These are phyloP conservation scores for Parnassius smintheus DNA, from an alignment of 2,888 invertebrate species.

Conservation along the genomic window DNA sequence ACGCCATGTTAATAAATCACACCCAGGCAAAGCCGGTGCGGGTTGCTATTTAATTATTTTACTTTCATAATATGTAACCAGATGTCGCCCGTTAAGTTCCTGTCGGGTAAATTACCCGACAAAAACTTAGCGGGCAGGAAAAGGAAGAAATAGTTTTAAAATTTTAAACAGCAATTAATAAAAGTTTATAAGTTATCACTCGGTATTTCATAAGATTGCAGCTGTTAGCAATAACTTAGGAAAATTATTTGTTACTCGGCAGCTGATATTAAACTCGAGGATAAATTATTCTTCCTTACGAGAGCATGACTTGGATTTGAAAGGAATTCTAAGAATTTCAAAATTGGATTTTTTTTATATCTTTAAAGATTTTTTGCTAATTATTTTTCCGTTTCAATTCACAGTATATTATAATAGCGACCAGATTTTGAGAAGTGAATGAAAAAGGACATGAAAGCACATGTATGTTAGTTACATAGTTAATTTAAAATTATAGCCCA, in stretches of 20 bases:
- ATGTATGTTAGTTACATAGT: no score
- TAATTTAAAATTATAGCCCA: no score
- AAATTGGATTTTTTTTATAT: constrained; percentile 12
- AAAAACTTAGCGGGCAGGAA: no score
- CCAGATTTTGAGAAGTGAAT: no score
- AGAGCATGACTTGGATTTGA: neutral
- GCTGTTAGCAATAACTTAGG: constrained; percentile 14
- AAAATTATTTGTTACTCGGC: constrained; percentile 17
- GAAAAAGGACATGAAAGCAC: no score
- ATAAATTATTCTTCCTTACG: constrained; percentile 19
- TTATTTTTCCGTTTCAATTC: no score
- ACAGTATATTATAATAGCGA: no score
- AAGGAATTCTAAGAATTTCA: constrained; percentile 9
- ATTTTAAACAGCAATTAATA: neutral
- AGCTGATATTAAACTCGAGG: constrained; percentile 14
- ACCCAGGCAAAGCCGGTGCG: no score
- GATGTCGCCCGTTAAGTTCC: no score
- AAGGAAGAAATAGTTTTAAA: neutral
- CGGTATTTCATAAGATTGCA: constrained; percentile 4
- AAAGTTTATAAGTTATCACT: neutral
- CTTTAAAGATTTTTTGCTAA: neutral
- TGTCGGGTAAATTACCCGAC: neutral
- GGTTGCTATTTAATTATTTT: no score
- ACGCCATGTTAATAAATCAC: no score
- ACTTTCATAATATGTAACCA: no score